These are phyloP conservation scores for Leptestheria dahalacensis DNA, from an alignment of 1,140 invertebrate species.

Conservation along the genomic window DNA sequence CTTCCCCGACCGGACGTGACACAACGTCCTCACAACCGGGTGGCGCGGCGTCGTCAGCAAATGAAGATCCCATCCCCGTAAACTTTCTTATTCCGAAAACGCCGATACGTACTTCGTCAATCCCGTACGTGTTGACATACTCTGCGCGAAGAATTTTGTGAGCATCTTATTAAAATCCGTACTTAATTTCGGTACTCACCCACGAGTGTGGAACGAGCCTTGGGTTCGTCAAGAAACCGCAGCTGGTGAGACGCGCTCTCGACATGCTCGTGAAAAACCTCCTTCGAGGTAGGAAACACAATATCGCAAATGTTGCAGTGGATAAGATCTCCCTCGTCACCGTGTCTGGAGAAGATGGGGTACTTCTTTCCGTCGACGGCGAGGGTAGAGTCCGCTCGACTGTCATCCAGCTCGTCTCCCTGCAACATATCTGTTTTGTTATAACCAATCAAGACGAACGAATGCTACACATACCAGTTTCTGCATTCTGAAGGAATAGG, in stretches of 20 bases:
- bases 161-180: no score
- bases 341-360: not conserved
- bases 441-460: no score
- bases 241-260: not conserved
- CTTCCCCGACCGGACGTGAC: not conserved
- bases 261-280: not conserved
- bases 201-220: not conserved
- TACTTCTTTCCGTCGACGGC: not conserved
- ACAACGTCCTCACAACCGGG: not conserved
- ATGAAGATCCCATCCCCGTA: not conserved
- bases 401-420: not conserved
- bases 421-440: no score
- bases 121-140: not conserved
- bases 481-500: no score
- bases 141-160: not conserved
- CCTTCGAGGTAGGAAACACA: not conserved
- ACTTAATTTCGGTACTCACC: no score
- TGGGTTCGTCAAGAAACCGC: not conserved
- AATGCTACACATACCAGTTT: no score
- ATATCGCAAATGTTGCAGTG: not conserved
- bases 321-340: not conserved
- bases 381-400: not conserved
- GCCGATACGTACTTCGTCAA: not conserved
- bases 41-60: not conserved
- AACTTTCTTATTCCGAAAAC: not conserved